Evolutionary conservation across 2,888 invertebrate species (phyloP), one percentile per base, ranked within the genome.

Genomic region (Cephonodes hylas): DNA sequence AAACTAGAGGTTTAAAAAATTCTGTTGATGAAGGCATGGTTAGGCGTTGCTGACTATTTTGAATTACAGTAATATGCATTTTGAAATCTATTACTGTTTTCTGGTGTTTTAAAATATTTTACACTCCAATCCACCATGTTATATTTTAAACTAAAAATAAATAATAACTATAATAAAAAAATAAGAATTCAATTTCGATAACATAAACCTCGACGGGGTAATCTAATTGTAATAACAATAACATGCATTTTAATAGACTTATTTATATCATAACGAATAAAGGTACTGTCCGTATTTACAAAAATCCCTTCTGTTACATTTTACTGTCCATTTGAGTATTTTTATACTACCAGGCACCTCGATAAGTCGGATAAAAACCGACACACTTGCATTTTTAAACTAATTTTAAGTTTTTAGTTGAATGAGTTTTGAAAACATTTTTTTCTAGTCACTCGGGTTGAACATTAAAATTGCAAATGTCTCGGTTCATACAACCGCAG

Each of bases 271-370:
- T 60, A 60, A 53, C 48, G 42, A 38, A 53, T 60, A 60, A 48
- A 60, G 60, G 60, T 60, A 60, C 48, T 18, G 34, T 59, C 25
- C 18, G 18, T 60, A 60, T 60, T 53, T 60, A 60, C 60, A 60
- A 60, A 13, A 46, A 23, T 27, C 20, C 18, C 45, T 34, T 59
- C 22, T 53, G 25, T 60, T 60, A 38, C 31, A 59, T 22, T 53
- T 42, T 48, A 53, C 60, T 53, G 60, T 60, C 42, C 60, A 8
- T 42, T 60, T 42, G 53, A 60, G 53, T 60, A 60, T 53, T 60
- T 27, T n/a, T 42, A 53, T 45, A 58, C 20, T 59, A 59, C 22
- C 20, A 22, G 38, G 23, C 48, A 60, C 48, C 25, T 42, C 23
- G 31, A 46, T 34, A 59, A 27, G 2, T 23, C 23, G 23, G 13